Evolutionary conservation across 2,113 vertebrate genomes (phyloP), one percentile per base, ranked within the genome.

Genomic region (Pterocles orientalis): DNA sequence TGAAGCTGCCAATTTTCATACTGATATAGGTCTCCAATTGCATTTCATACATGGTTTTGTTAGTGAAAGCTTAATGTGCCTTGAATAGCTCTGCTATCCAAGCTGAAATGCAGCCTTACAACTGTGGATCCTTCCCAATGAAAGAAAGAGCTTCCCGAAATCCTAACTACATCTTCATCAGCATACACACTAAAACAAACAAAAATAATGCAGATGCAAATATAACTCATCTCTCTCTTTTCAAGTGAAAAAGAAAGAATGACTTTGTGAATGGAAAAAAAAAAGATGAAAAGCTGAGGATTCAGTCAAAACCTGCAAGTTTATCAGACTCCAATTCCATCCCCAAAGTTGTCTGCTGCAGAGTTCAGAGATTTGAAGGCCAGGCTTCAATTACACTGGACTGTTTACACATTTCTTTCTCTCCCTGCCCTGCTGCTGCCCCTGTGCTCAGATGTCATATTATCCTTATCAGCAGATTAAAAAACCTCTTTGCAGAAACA

Each of bases 401-500:
- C 88, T 94, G 90, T 96, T 96, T 91, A 96, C 91, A 89, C 79
- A 64, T 43, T 54, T 96, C 83, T 48, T 65, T 79, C 91, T 75
- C 47, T 84, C 57, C 64, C 57, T 90, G 79, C 88, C 94, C 82
- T 94, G 73, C 81, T 90, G 87, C 64, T 82, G 76, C 73, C 94
- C 83, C 86, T 41, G 77, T 94, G 94, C 88, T 96, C 96, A 90
- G 66, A 97, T 96, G 88, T 97, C 91, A 90, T 39, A 82, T 91
- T 94, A 97, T 78, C 80, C 87, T 95, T 97, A 97, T 83, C 82
- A 93, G 80, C 53, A 96, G 60, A 86, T 96, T 95, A 89, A 75
- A 86, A 92, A 95, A 90, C 83, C 84, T 86, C 95, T 93, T 92
- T 95, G 76, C 86, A 92, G 79, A 94, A 95, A 91, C 83, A 96